Percentiles rank a stretch among this genome's conserved stretches.
Evolutionary conservation across 1,140 invertebrate species (phyloP).

Genomic region (Frieseomelitta varia): DNA sequence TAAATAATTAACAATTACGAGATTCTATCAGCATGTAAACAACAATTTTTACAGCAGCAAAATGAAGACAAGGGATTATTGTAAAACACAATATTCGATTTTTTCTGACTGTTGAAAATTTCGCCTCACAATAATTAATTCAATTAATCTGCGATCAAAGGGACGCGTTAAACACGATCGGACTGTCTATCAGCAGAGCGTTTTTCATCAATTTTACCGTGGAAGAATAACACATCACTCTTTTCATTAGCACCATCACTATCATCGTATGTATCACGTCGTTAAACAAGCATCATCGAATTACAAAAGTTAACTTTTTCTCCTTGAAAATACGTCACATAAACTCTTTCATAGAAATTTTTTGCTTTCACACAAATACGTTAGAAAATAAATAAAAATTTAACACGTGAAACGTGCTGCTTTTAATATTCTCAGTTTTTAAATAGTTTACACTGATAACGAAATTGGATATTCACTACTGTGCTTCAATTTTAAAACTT

Average conservation of each 20-base stretch:
- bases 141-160: slow-evolving; percentile 1
- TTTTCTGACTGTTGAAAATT: neutral
- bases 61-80: neutral
- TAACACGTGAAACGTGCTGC: neutral
- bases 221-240: neutral
- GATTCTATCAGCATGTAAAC: neutral
- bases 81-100: too few species aligned
- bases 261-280: neutral
- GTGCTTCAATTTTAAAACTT: neutral
- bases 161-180: neutral
- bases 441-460: neutral
- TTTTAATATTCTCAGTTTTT: neutral
- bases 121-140: neutral
- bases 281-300: too few species aligned
- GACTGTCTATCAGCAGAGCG: neutral
- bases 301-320: neutral
- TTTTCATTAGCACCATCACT: slow-evolving; percentile 5
- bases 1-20: neutral
- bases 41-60: neutral
- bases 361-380: neutral
- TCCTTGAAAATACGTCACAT: neutral
- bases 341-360: neutral
- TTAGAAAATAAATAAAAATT: neutral
- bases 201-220: neutral
- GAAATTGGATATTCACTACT: neutral